Base-by-base conservation (phyloP, 2,113 vertebrate species). In the Maccullochella peelii region DNA sequence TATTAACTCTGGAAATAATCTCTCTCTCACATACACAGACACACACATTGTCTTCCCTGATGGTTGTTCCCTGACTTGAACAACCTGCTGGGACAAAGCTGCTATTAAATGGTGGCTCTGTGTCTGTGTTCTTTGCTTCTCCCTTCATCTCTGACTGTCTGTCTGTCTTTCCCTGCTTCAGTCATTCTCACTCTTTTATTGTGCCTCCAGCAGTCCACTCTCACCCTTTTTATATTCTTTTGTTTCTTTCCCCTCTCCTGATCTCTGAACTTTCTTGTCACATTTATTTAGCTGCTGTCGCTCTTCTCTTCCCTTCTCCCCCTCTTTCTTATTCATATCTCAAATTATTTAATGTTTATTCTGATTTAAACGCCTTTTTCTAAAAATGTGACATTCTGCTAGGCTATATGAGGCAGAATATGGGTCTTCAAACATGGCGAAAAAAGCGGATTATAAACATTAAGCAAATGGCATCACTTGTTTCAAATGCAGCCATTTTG, bases 51-150 rank as follows among this genome's bases (percentile, higher is more conserved):
- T 74, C 63, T 61, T 44, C 69, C 33, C 50, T 1, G 8, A 36
- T 40, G 72, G n/a, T n/a, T 58, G 72, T 73, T n/a, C n/a, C n/a
- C 63, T 80, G 83, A 83, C 63, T 81, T 52, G 25, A 72, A 65
- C 72, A 74, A 80, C 87, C 68, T 77, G 63, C 79, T 72, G 82
- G 44, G 55, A 91, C 61, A 75, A 63, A 77, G 74, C 83, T 79
- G 74, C 77, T 79, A 61, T 88, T 86, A 79, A 83, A 76, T 20
- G 50, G 18, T 27, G 61, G 71, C 61, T 63, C 66, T 63, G 62
- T 36, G 83, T 79, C 73, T 83, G 11, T 18, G 40, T 66, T 58
- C 59, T 68, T 36, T 55, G 40, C 38, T 20, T 73, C 50, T 68
- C 40, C 21, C 36, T 80, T 80, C 65, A 80, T 80, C 77, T 85